phyloP scores from a whole-genome alignment of 2,888 invertebrate species.

The Brenthis ino region DNA sequence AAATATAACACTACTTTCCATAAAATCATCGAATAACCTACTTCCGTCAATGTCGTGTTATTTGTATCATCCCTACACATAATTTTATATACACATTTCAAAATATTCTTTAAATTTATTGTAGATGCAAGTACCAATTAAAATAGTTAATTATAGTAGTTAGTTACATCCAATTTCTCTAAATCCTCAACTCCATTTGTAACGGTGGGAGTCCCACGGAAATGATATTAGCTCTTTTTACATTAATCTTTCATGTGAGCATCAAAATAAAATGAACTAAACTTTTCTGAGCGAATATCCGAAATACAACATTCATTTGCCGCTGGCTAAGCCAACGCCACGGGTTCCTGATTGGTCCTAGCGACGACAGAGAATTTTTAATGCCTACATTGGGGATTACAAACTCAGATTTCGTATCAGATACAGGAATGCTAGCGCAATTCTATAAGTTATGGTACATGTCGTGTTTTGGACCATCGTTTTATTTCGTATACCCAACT shows the following conservation, averaged over 20 bases:
- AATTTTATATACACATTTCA: too few species aligned
- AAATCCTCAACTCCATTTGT: too few species aligned
- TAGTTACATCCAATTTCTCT: too few species aligned
- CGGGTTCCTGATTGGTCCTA: slow-evolving; percentile 30
- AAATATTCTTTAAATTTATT: too few species aligned
- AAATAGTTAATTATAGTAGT: too few species aligned
- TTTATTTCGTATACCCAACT: too few species aligned
- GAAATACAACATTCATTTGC: slow-evolving; percentile 37
- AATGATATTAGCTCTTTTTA: background rate
- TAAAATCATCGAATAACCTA: too few species aligned
- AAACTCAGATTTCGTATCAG: slow-evolving; percentile 21
- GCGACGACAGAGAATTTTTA: slow-evolving; percentile 25
- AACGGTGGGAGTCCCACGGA: background rate
- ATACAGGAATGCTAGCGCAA: background rate
- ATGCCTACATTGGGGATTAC: slow-evolving; percentile 19
- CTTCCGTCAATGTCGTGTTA: too few species aligned
- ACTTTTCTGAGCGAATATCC: slow-evolving; percentile 24
- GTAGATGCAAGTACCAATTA: too few species aligned
- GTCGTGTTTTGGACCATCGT: background rate
- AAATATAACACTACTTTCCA: too few species aligned
- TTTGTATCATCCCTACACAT: too few species aligned
- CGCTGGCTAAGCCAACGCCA: slow-evolving; percentile 25
- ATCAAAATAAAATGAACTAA: slow-evolving; percentile 17
- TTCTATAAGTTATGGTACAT: background rate
- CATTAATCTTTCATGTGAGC: background rate